Evolutionary conservation across 2,888 invertebrate species (phyloP).

Genomic region (Anoplius nigerrimus): DNA sequence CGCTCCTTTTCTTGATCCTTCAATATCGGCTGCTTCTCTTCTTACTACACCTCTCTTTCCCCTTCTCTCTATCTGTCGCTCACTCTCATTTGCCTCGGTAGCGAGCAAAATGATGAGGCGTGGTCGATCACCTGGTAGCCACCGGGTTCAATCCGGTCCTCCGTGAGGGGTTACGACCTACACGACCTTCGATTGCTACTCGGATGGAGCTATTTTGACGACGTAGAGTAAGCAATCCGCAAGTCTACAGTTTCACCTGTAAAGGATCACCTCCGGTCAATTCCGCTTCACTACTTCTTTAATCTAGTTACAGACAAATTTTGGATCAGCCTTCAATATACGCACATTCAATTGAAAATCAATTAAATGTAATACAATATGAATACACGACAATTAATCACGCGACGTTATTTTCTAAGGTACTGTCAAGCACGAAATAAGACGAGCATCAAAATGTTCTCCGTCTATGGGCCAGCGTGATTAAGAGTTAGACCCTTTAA

Average conservation of each 20-base stretch:
- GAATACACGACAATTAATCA: too few relatives aligned
- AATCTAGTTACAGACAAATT: conserved; percentile 11
- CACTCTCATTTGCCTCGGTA: conserved; percentile 55
- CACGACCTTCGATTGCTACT: conserved; percentile 54
- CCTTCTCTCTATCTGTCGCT: conserved; percentile 47
- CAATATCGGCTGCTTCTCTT: not conserved
- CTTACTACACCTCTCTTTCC: conserved; percentile 12
- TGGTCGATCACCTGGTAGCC: conserved; percentile 72
- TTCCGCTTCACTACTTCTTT: conserved; percentile 9
- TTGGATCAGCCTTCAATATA: too few relatives aligned
- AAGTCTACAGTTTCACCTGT: conserved; percentile 35
- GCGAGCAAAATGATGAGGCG: conserved; percentile 71
- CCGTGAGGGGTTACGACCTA: conserved; percentile 63
- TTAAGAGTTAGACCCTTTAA: not conserved
- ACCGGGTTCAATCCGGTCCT: conserved; percentile 62
- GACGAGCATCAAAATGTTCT: too few relatives aligned
- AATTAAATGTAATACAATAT: too few relatives aligned
- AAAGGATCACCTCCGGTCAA: conserved; percentile 31
- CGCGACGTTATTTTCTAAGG: too few relatives aligned
- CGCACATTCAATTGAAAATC: too few relatives aligned
- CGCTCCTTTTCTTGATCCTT: conserved; percentile 4
- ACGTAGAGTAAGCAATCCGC: conserved; percentile 48
- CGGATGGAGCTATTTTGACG: conserved; percentile 65
- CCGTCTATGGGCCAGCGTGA: too few relatives aligned
- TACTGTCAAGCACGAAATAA: too few relatives aligned